Evolutionary conservation across 1,140 invertebrate genomes (phyloP).

Genomic region (Batillaria attramentaria): DNA sequence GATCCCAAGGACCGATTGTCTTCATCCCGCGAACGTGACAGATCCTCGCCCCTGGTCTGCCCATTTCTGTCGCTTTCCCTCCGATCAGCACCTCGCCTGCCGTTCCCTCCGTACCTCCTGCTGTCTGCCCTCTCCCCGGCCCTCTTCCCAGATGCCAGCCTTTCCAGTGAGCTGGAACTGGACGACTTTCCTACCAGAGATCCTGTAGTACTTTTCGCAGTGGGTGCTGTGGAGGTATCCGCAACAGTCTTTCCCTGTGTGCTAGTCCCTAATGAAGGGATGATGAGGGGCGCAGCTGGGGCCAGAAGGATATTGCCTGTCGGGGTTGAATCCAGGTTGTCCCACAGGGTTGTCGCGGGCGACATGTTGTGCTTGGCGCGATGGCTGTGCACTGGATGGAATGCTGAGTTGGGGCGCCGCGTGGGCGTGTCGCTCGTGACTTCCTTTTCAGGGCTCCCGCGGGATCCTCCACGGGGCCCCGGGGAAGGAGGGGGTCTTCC

Average conservation of each 20-base stretch:
- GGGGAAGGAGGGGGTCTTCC: slow-evolving; percentile 14
- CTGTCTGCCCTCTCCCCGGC: neutral
- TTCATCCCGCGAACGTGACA: slow-evolving; percentile 31
- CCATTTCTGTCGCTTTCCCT: slow-evolving; percentile 25
- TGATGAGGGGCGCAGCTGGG: slow-evolving; percentile 54
- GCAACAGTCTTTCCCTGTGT: neutral
- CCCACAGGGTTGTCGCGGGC: slow-evolving; percentile 68
- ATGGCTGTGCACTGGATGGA: slow-evolving; percentile 55
- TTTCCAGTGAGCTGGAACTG: slow-evolving; percentile 15
- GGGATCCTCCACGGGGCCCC: slow-evolving; percentile 2
- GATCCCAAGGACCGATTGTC: slow-evolving; percentile 46
- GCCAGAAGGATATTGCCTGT: slow-evolving; percentile 60
- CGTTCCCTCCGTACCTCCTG: slow-evolving; percentile 7
- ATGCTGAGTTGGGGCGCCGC: slow-evolving; percentile 49
- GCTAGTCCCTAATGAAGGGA: slow-evolving; percentile 29
- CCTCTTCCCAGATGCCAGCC: neutral
- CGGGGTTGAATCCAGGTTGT: slow-evolving; percentile 56
- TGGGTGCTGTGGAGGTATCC: neutral
- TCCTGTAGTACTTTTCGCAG: slow-evolving; percentile 6
- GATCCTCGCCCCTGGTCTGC: slow-evolving; percentile 22
- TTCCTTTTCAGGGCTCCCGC: slow-evolving; percentile 13
- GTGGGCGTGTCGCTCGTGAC: slow-evolving; percentile 5
- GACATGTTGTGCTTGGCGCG: slow-evolving; percentile 62
- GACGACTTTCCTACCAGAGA: slow-evolving; percentile 5
- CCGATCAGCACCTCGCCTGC: neutral